A percentile compares a stretch with the other conserved stretches of the same genome.
Conservation (phyloP, 2,888 invertebrate species). For the Elgonia sp. region DNA sequence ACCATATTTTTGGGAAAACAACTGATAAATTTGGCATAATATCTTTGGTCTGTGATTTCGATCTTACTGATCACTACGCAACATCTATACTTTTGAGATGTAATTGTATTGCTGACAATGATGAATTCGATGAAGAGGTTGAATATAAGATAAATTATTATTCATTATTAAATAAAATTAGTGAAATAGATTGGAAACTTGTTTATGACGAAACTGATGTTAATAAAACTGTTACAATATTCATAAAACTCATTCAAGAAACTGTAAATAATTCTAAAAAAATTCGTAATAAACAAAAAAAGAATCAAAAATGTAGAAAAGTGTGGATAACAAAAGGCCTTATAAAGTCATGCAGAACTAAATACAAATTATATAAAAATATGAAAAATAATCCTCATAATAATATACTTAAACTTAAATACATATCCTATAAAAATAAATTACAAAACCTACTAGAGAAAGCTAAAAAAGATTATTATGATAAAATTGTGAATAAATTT, state of each 20-base stretch:
- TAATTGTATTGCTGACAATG: not conserved
- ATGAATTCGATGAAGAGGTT: not conserved
- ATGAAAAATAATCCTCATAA: not conserved
- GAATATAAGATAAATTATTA: not conserved
- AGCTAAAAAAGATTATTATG: not conserved
- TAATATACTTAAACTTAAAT: not conserved
- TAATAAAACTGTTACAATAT: too few relatives aligned
- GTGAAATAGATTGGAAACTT: too few relatives aligned
- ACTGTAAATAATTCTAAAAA: not conserved
- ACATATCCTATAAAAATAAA: not conserved
- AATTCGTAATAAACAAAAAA: not conserved
- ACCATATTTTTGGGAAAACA: not conserved
- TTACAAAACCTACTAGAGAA: not conserved
- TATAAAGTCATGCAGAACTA: not conserved
- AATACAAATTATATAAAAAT: constrained; percentile 1
- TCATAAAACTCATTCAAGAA: not conserved
- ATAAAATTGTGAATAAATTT: not conserved
- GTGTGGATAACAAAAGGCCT: not conserved
- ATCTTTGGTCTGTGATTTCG: not conserved
- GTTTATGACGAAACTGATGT: too few relatives aligned
- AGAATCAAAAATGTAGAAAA: not conserved
- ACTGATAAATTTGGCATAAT: not conserved
- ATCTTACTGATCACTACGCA: not conserved
- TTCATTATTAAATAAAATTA: too few relatives aligned
- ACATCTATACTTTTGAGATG: not conserved